Base-by-base conservation (phyloP, 2,797 vertebrate genomes). In the Tadarida brasiliensis region DNA sequence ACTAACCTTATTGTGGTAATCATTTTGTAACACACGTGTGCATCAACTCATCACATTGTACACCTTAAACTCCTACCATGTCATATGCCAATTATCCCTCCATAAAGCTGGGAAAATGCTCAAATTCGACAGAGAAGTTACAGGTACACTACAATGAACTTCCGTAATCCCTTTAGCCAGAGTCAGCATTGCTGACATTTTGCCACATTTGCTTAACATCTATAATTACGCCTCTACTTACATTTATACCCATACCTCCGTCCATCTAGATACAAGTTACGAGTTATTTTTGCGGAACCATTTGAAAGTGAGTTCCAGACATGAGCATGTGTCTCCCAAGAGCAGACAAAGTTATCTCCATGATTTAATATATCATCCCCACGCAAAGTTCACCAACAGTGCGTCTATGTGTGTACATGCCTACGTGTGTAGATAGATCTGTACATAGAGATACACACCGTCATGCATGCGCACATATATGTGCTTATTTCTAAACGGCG, bases 61-160 rank as follows among this genome's bases (percentile, higher is more conserved):
- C 0, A 3, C 57, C 56, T n/a, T 44, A 44, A 54, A 7, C 26
- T 44, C 28, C 54, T 39, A 20, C 84, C 44, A 33, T 4, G 33
- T 19, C 7, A 0, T n/a, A 16, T 44, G 56, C n/a, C 67, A 26
- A 5, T 15, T 20, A 9, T 28, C 15, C 24, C 28, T 39, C 28
- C 1, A 11, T 19, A 63, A 61, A 59, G 9, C 54, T 24, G 26
- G 49, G 33, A 20, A 59, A 47, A 47, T 70, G 67, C 61, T 61
- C 33, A 10, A 63, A 87, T 17, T 47, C 26, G 82, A n/a, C 17
- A 57, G 16, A 68, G 57, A 61, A 49, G 30, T 5, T 61, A 15
- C 24, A 68, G 30, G 33, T 17, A 6, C 1, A 24, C 4, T 9
- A 26, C 15, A 22, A 17, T 9, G 56, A 35, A 17, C 7, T 30